Conservation (phyloP, 2,113 vertebrate genomes). For the Tragelaphus scriptus region DNA sequence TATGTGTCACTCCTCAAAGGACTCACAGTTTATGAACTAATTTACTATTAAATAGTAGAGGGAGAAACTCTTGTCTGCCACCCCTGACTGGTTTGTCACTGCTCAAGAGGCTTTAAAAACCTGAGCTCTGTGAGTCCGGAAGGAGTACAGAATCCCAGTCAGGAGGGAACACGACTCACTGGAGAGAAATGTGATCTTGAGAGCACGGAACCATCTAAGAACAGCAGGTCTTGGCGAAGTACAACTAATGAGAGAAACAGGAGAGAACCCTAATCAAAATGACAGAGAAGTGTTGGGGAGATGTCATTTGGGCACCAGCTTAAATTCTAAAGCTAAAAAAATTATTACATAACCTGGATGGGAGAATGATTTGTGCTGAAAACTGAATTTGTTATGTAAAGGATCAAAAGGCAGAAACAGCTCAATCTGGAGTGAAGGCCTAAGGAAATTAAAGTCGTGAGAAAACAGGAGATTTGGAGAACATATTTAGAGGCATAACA, state of each 20-base stretch:
- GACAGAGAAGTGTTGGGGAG: background rate
- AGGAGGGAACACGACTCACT: background rate
- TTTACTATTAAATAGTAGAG: background rate
- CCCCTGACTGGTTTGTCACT: background rate
- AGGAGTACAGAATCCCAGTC: background rate
- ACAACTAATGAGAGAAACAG: background rate
- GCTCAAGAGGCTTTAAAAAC: background rate
- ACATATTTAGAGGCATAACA: background rate
- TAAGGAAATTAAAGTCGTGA: background rate
- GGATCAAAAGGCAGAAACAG: background rate
- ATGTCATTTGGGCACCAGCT: too few species aligned
- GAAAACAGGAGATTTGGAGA: background rate
- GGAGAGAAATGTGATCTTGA: background rate
- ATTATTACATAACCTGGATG: background rate
- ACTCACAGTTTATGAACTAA: background rate
- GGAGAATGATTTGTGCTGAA: background rate
- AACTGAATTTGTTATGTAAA: background rate
- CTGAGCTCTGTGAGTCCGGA: background rate
- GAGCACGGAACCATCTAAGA: background rate
- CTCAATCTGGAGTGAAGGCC: background rate
- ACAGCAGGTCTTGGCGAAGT: background rate
- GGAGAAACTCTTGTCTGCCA: background rate
- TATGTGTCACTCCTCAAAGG: rapidly evolving
- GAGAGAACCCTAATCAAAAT: background rate
- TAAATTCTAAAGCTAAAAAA: background rate